phyloP scores from a whole-genome alignment of 2,888 invertebrate species.

The Thecophora atra region DNA sequence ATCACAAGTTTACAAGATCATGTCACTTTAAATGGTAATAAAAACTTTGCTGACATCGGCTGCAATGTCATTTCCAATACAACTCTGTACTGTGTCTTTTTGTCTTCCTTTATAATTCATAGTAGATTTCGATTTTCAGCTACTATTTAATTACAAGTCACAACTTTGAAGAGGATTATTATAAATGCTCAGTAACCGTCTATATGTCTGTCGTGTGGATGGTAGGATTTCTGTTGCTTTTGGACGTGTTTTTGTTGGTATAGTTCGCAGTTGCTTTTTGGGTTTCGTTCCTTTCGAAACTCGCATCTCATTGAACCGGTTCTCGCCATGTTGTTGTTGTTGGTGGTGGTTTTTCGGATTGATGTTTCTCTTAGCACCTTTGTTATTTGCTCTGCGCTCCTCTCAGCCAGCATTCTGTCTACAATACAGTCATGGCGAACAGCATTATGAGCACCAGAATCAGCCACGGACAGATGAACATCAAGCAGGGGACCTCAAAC shows the following conservation, averaged over 20 bases:
- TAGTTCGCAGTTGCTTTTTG: background rate
- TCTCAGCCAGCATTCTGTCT: conserved; percentile 47
- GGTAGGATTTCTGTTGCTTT: too few species aligned
- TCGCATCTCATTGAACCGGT: background rate
- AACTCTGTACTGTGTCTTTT: too few species aligned
- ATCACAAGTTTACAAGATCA: conserved; percentile 2
- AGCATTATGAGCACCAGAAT: conserved; percentile 74
- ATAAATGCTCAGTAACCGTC: too few species aligned
- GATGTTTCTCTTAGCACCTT: conserved; percentile 16
- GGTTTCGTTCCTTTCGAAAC: background rate
- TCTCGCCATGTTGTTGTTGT: conserved; percentile 5
- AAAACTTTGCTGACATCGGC: too few species aligned
- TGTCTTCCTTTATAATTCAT: too few species aligned
- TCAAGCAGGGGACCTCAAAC: conserved; percentile 70
- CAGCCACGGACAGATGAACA: conserved; percentile 75
- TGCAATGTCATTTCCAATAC: too few species aligned
- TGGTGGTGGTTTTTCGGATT: conserved; percentile 14
- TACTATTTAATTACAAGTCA: too few species aligned
- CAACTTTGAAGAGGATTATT: too few species aligned
- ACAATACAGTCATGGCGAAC: conserved; percentile 74
- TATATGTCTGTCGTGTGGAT: too few species aligned
- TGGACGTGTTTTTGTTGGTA: too few species aligned
- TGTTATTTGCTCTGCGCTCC: background rate
- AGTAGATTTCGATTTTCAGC: too few species aligned
- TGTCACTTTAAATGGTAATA: background rate